Conservation (phyloP, 2,888 invertebrate species). For the Calameuta idolon region DNA sequence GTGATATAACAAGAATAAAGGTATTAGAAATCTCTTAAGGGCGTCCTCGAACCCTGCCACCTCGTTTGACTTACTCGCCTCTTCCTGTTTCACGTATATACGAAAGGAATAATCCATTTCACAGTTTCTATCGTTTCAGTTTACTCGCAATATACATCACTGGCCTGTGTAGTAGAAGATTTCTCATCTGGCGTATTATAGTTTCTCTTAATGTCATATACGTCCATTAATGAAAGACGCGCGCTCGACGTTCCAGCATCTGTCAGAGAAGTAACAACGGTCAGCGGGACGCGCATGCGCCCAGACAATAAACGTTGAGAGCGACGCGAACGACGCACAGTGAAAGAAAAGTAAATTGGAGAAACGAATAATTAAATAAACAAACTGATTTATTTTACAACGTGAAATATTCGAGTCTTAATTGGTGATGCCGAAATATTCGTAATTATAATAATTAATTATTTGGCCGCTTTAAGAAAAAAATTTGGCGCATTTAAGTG, state of each 20-base stretch:
- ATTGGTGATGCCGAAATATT: slow-evolving; percentile 60
- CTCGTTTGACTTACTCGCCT: too few species aligned
- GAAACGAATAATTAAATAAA: slow-evolving; percentile 39
- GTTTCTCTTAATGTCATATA: slow-evolving; percentile 11
- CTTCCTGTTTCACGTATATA: slow-evolving; percentile 5
- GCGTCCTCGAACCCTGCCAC: too few species aligned
- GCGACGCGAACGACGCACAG: slow-evolving; percentile 14
- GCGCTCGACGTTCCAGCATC: slow-evolving; percentile 7
- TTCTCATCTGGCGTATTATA: slow-evolving; percentile 15
- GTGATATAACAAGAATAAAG: too few species aligned
- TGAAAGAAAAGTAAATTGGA: slow-evolving; percentile 37
- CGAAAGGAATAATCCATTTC: slow-evolving; percentile 53
- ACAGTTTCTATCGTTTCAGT: slow-evolving; percentile 56
- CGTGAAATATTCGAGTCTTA: slow-evolving; percentile 41
- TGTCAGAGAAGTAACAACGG: slow-evolving; percentile 10
- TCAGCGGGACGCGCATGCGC: too few species aligned
- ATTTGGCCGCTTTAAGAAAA: too few species aligned
- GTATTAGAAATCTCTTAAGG: too few species aligned
- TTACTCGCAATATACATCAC: slow-evolving; percentile 40
- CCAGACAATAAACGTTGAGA: too few species aligned
- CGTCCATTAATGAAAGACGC: not conserved
- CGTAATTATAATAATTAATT: slow-evolving; percentile 22
- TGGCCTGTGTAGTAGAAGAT: slow-evolving; percentile 59
- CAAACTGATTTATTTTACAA: slow-evolving; percentile 51
- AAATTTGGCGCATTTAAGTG: too few species aligned